phyloP scores from a whole-genome alignment of 2,797 vertebrate species.

The Urosaurus nigricauda region DNA sequence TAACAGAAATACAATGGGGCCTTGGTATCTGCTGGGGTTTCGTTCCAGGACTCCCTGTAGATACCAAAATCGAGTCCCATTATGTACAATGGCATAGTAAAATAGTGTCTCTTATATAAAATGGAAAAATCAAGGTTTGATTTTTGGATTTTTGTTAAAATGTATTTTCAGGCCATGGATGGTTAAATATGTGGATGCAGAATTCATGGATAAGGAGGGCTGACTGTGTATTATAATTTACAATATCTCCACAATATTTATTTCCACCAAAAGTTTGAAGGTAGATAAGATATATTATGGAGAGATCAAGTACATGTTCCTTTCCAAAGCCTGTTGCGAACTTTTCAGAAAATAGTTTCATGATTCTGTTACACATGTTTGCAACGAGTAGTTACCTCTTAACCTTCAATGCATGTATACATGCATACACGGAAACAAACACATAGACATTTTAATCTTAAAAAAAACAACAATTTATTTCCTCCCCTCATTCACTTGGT shows the following conservation, averaged over 20 bases:
- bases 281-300: conserved; percentile 14
- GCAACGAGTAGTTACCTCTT: not conserved
- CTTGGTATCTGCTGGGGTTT: too few species aligned
- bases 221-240: conserved; percentile 4
- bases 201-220: too few species aligned
- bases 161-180: too few species aligned
- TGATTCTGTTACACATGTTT: not conserved
- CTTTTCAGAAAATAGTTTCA: not conserved
- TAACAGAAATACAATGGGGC: not conserved
- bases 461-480: not conserved
- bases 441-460: not conserved
- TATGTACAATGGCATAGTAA: too few species aligned
- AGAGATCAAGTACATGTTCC: not conserved
- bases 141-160: too few species aligned
- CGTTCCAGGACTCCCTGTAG: too few species aligned
- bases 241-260: conserved; percentile 46
- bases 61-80: too few species aligned
- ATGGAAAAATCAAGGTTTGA: too few species aligned
- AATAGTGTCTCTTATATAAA: too few species aligned
- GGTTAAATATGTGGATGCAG: too few species aligned
- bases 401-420: not conserved
- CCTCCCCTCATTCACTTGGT: not conserved
- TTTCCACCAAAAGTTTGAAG: conserved; percentile 27
- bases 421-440: not conserved
- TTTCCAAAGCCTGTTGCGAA: not conserved